Percentiles rank a stretch among this genome's conserved stretches.
These are phyloP conservation scores for Acleris emargana DNA, from an alignment of 2,888 invertebrate species.

Conservation along the genomic window DNA sequence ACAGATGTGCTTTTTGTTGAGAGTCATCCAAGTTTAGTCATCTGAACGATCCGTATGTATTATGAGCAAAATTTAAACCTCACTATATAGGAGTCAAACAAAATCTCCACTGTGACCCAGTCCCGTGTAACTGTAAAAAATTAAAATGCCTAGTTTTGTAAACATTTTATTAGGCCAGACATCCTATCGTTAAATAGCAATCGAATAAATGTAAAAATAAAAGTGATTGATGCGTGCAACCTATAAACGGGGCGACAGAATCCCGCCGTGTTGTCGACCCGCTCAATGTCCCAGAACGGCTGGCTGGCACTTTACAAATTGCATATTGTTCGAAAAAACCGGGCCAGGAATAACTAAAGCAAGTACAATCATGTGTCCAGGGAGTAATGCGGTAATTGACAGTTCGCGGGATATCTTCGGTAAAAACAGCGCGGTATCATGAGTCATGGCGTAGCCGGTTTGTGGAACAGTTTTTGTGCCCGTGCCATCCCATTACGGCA, in stretches of 20 bases:
- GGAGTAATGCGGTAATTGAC: constrained; percentile 31
- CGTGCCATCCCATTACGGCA: constrained; percentile 45
- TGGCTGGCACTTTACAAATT: constrained; percentile 53
- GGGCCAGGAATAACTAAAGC: constrained; percentile 8
- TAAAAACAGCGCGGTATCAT: constrained; percentile 33
- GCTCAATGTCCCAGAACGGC: constrained; percentile 37
- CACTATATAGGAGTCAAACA: too few species aligned
- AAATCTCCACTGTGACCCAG: too few species aligned
- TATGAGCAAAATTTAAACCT: too few species aligned
- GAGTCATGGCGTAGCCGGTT: constrained; percentile 46
- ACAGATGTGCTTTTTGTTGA: background rate
- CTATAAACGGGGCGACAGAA: constrained; percentile 52
- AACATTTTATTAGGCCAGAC: constrained; percentile 22
- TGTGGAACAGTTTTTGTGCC: constrained; percentile 32
- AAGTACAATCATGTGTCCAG: constrained; percentile 16
- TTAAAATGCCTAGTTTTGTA: background rate
- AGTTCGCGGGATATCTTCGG: constrained; percentile 14
- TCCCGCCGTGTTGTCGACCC: constrained; percentile 44
- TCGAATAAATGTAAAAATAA: constrained; percentile 41
- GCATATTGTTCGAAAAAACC: constrained; percentile 44
- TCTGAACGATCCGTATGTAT: too few species aligned
- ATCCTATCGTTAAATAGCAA: constrained; percentile 39
- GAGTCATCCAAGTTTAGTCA: background rate
- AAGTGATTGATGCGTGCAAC: constrained; percentile 57
- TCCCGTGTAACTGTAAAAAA: background rate